Evolutionary conservation across 2,888 invertebrate genomes (phyloP), one percentile per base, ranked within the genome.

Genomic region (Stenodema calcarata): DNA sequence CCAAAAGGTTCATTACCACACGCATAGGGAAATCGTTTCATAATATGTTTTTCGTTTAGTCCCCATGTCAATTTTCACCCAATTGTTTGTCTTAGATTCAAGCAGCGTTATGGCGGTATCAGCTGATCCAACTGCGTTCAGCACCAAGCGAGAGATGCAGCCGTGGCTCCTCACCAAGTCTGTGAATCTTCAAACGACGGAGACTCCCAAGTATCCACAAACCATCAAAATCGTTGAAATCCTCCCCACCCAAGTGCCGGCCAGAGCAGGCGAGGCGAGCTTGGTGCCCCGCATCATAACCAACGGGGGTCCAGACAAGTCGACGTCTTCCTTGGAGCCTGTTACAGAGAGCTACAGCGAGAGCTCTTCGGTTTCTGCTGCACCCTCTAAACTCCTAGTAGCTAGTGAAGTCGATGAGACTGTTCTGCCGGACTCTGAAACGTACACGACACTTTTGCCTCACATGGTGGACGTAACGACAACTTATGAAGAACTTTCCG

Each of bases 111-210:
- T 73, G 18, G 84, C 84, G 16, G 84, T 73, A 1, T 73, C 84
- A 30, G 84, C 73, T 2, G 84, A 84, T 44, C 30, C 69, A 12
- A 73, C 44, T 7, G 75, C 73, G 0, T 84, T 73, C 9, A 84
- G 84, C 23, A 86, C 87, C n/a, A 89, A 89, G 44, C 50, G 89
- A 70, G 89, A 89, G 85, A 89, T 89, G 88, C 89, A 89, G 73
- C 89, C 89, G n/a, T 89, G 89, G 89, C 88, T 89, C 7, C 81
- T 89, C 73, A 89, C 89, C 18, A 88, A 89, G 84, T 70, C 88
- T 7, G 87, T 80, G 3, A 88, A 78, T 23, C n/a, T 86, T 14
- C 86, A 62, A 44, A 87, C 87, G 28, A 73, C 83, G 27, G 62
- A 54, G 30, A 44, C 83, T 16, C 30, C 76, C 6, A 75, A 84